Evolutionary conservation across 2,113 vertebrate genomes (phyloP).

Genomic region (Centropus bengalensis): DNA sequence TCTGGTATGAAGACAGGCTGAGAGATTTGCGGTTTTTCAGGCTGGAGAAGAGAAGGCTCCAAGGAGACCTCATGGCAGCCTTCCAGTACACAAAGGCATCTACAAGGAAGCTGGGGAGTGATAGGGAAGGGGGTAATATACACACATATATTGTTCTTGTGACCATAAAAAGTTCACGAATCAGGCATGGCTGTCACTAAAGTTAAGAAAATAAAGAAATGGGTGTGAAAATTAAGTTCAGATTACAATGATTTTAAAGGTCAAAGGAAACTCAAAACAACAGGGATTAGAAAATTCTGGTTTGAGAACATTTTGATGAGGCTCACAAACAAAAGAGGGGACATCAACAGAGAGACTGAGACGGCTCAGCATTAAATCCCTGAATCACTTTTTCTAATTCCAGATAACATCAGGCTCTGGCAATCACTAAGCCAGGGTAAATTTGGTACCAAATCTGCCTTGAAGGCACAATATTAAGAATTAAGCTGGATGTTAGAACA

Average conservation of each 20-base stretch:
- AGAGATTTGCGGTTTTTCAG: too few relatives aligned
- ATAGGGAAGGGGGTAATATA: neutral
- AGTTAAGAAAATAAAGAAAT: slow-evolving; percentile 7
- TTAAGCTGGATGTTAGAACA: neutral
- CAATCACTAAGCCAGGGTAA: neutral
- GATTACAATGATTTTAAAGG: neutral
- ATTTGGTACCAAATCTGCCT: neutral
- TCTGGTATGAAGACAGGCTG: too few relatives aligned
- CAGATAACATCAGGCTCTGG: neutral
- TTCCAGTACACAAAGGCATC: too few relatives aligned
- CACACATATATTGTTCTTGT: neutral
- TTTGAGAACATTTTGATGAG: neutral
- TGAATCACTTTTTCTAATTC: neutral
- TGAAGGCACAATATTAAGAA: neutral
- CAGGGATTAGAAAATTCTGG: neutral
- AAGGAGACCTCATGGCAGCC: too few relatives aligned
- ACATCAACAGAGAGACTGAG: neutral
- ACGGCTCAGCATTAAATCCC: neutral
- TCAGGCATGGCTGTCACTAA: neutral
- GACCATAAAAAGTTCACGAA: slow-evolving; percentile 8
- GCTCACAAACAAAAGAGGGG: neutral
- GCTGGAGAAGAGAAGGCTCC: too few relatives aligned
- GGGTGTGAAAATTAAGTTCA: neutral
- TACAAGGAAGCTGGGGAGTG: too few relatives aligned
- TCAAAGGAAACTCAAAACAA: neutral